Evolutionary conservation across 2,797 vertebrate genomes (phyloP), one percentile per base, ranked within the genome.

Genomic region (Lepus townsendii): DNA sequence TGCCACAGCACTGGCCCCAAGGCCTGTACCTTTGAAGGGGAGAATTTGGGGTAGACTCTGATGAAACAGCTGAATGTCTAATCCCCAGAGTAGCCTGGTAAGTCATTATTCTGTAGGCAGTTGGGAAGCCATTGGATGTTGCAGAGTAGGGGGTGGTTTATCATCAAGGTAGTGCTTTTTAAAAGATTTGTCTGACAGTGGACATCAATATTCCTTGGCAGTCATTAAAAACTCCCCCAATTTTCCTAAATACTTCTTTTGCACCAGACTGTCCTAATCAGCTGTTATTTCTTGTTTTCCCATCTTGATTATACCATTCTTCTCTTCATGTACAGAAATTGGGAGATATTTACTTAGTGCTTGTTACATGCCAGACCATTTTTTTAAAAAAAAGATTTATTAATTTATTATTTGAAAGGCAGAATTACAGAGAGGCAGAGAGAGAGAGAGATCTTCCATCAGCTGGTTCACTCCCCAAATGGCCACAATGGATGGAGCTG

Each of bases 281-380:
- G 78, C 96, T 83, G 52, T 92, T 86, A 83, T 92, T 96, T 83
- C 88, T 90, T 68, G n/a, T 47, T 87, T 76, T 95, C 63, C 76
- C 62, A 27, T 35, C 52, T 84, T 87, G 92, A 95, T 95, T 63
- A 76, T 52, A 71, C 60, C 27, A 12, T 35, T 88, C 88, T 77
- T 24, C 30, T 77, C 35, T 5, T 32, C 32, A 22, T 14, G 4
- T 62, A 65, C 57, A 52, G 78, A 86, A 71, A 66, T 7, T 86
- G 47, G 5, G 24, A 71, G 77, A 38, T 17, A 26, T 69, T 93
- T 85, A 42, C 42, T 32, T 27, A 62, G 78, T 72, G 27, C 9
- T 87, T 72, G 26, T 71, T 78, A 26, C 62, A n/a, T 26, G 32
- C 30, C 38, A 17, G 35, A n/a, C 5, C 8, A 57, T 73, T 88